phyloP scores from a whole-genome alignment of 2,888 invertebrate genomes.

The Colostygia pectinataria region DNA sequence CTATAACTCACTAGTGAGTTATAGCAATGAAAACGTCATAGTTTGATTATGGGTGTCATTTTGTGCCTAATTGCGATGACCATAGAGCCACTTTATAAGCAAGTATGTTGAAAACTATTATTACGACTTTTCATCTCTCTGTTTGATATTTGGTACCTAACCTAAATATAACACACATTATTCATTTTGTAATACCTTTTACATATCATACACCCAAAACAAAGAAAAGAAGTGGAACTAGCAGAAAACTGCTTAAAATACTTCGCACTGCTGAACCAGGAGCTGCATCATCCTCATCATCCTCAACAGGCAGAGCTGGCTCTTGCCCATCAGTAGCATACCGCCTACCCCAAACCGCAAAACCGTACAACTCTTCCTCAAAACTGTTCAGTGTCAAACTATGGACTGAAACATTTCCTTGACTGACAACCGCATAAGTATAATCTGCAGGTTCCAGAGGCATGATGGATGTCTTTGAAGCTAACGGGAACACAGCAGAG shows the following conservation, averaged over 20 bases:
- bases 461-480: slow-evolving; percentile 72
- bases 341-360: slow-evolving; percentile 80
- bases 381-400: slow-evolving; percentile 45
- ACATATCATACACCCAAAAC: neutral
- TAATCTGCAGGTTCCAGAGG: slow-evolving; percentile 68
- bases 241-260: slow-evolving; percentile 29
- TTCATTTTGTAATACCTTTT: no score
- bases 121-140: no score
- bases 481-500: slow-evolving; percentile 73
- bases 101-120: no score
- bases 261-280: slow-evolving; percentile 24
- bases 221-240: slow-evolving; percentile 21
- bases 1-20: no score
- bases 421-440: slow-evolving; percentile 40
- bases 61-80: no score
- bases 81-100: no score
- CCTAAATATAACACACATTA: no score
- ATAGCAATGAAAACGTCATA: no score
- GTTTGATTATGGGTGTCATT: no score
- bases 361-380: slow-evolving; percentile 65
- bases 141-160: no score
- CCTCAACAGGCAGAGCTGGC: slow-evolving; percentile 46
- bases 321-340: slow-evolving; percentile 67
- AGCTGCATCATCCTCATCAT: slow-evolving; percentile 18
- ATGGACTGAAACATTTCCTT: slow-evolving; percentile 38